These are phyloP conservation scores for Cochlearius cochlearius DNA, from an alignment of 2,113 vertebrate species.

Conservation along the genomic window DNA sequence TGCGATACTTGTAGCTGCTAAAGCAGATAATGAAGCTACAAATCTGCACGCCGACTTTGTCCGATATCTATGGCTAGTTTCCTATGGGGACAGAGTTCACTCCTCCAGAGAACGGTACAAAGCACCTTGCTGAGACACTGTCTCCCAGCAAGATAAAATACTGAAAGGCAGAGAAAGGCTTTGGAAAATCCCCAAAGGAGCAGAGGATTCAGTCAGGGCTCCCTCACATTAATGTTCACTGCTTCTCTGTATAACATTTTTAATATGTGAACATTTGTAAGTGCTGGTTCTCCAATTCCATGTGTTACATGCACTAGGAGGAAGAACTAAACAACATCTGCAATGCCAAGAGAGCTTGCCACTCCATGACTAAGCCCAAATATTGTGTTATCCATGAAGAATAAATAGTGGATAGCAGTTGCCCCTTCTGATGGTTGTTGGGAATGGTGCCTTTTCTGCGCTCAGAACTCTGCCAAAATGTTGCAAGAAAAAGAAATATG, in stretches of 20 bases:
- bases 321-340: background rate
- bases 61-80: background rate
- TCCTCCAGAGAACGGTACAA: background rate
- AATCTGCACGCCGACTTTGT: background rate
- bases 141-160: background rate
- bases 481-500: background rate
- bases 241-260: background rate
- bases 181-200: background rate
- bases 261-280: background rate
- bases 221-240: background rate
- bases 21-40: conserved; percentile 33
- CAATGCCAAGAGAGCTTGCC: background rate
- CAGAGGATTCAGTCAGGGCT: background rate
- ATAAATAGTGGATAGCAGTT: background rate
- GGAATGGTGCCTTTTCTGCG: background rate
- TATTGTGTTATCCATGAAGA: background rate
- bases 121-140: background rate
- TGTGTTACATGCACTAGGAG: background rate
- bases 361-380: background rate
- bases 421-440: background rate
- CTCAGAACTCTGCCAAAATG: background rate
- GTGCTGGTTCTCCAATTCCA: background rate
- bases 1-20: background rate
- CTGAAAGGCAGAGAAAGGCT: background rate
- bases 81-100: background rate